Conservation (phyloP, 2,113 vertebrate genomes). For the Esox niger region DNA sequence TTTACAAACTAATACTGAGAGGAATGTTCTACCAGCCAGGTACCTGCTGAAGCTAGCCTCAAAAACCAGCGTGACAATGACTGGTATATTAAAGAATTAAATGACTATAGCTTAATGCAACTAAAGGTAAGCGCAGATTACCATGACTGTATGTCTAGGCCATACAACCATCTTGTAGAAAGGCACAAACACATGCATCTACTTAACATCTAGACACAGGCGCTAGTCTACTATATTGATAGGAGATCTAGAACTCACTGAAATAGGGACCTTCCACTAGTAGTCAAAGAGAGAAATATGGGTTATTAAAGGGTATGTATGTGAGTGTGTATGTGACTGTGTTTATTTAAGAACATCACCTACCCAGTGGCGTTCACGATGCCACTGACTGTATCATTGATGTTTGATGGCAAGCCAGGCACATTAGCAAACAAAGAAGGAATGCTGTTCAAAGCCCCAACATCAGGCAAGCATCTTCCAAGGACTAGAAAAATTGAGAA, state of each 20-base stretch:
- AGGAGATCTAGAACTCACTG: slow-evolving; percentile 45
- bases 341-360: slow-evolving; percentile 9
- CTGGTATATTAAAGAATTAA: too few species aligned
- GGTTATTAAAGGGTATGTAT: slow-evolving; percentile 21
- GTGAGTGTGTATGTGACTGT: neutral
- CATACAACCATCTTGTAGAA: neutral
- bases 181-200: neutral
- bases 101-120: too few species aligned
- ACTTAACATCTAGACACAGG: slow-evolving; percentile 26
- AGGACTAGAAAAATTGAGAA: slow-evolving; percentile 64
- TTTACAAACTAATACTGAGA: neutral
- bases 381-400: slow-evolving; percentile 45
- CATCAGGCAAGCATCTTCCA: slow-evolving; percentile 78
- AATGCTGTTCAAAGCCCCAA: slow-evolving; percentile 22
- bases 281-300: slow-evolving; percentile 27
- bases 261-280: slow-evolving; percentile 49
- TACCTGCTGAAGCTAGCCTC: too few species aligned
- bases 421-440: slow-evolving; percentile 31
- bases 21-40: too few species aligned
- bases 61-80: too few species aligned
- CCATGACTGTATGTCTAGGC: neutral
- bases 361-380: slow-evolving; percentile 70
- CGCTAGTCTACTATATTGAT: slow-evolving; percentile 27
- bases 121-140: neutral
- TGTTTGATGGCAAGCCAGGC: slow-evolving; percentile 8